phyloP scores from a whole-genome alignment of 2,113 vertebrate genomes.

The Ictalurus punctatus region DNA sequence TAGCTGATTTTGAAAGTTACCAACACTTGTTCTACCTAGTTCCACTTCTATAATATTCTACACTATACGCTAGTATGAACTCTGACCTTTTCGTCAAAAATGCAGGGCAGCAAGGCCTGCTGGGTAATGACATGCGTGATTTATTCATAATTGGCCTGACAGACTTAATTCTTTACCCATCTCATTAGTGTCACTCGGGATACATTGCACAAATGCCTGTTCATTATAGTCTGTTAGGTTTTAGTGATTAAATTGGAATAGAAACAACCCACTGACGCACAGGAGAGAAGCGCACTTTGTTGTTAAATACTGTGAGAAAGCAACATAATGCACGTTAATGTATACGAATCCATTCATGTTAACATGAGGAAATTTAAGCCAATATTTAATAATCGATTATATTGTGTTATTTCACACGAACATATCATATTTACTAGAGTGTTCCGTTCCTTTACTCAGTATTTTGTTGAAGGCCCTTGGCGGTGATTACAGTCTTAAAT shows the following conservation, averaged over 20 bases:
- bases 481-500: neutral
- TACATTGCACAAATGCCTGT: constrained; percentile 54
- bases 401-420: neutral
- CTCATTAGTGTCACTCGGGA: constrained; percentile 53
- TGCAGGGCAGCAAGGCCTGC: constrained; percentile 17
- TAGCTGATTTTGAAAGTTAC: neutral
- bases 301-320: neutral
- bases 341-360: neutral
- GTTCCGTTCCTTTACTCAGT: neutral
- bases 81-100: constrained; percentile 32
- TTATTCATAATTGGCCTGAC: constrained; percentile 62
- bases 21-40: neutral
- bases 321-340: neutral
- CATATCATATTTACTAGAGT: neutral
- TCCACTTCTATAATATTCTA: neutral
- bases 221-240: constrained; percentile 59
- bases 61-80: constrained; percentile 24
- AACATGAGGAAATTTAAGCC: neutral
- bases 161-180: constrained; percentile 54
- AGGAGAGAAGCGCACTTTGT: neutral
- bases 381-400: neutral
- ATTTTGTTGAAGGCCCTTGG: neutral
- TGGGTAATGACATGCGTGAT: constrained; percentile 51
- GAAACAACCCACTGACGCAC: constrained; percentile 20
- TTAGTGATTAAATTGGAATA: constrained; percentile 48